Conservation (phyloP, 53 echinoderm and acorn worm species). For the Temnopleurus reevesii region DNA sequence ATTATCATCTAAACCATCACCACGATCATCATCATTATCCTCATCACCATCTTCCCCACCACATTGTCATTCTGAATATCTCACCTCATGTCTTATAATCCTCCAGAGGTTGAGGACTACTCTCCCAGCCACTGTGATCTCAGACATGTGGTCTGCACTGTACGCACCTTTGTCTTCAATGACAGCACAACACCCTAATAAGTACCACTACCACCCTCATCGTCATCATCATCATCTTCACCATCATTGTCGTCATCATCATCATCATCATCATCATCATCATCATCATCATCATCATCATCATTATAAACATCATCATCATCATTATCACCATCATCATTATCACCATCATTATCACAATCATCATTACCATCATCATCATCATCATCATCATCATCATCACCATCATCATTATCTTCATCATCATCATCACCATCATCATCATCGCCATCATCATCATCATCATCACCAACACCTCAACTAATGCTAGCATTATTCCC, state of each 20-base stretch:
- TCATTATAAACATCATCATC: background rate
- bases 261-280: slow-evolving; percentile 44
- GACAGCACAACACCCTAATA: slow-evolving; percentile 14
- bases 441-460: slow-evolving; percentile 43
- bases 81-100: slow-evolving; percentile 91
- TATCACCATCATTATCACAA: slow-evolving; percentile 30
- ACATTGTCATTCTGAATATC: slow-evolving; percentile 12
- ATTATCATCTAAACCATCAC: slow-evolving; percentile 11
- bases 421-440: slow-evolving; percentile 45
- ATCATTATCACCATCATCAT: slow-evolving; percentile 38
- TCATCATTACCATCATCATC: slow-evolving; percentile 42
- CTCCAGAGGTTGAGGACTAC: slow-evolving; percentile 94
- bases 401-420: slow-evolving; percentile 40
- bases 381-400: slow-evolving; percentile 41
- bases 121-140: slow-evolving; percentile 93
- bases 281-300: slow-evolving; percentile 35
- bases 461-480: background rate
- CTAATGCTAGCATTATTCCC: background rate
- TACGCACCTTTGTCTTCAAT: slow-evolving; percentile 82
- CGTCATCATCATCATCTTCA: slow-evolving; percentile 10
- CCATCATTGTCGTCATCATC: background rate
- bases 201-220: background rate
- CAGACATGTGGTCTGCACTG: slow-evolving; percentile 92
- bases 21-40: slow-evolving; percentile 11
- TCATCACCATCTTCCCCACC: slow-evolving; percentile 2